A percentile compares a stretch with the other conserved stretches of the same genome.
phyloP scores from a whole-genome alignment of 2,113 vertebrate species.

The Chauna torquata region DNA sequence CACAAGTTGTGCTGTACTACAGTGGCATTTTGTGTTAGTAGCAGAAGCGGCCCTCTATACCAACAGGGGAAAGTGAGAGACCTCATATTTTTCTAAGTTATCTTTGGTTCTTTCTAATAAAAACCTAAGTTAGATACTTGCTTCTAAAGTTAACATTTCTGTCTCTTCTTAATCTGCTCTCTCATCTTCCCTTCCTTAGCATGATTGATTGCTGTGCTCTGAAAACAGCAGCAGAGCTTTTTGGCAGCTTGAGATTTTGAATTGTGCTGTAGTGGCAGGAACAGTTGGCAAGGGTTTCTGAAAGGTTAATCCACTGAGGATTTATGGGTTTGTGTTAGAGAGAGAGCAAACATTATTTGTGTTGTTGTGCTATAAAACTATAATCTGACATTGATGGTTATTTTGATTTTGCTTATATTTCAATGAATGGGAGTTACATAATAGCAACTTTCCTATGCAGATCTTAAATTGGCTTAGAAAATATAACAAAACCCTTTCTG shows the following conservation, averaged over 20 bases:
- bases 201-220: conserved; percentile 62
- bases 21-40: background rate
- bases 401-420: conserved; percentile 64
- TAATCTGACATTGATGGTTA: conserved; percentile 66
- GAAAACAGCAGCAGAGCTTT: conserved; percentile 53
- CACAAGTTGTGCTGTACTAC: background rate
- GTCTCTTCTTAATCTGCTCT: conserved; percentile 46
- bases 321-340: conserved; percentile 55
- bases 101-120: background rate
- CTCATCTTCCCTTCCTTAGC: conserved; percentile 51
- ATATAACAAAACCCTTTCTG: background rate
- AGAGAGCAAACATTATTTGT: conserved; percentile 56
- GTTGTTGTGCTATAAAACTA: conserved; percentile 48
- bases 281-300: conserved; percentile 59
- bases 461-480: background rate
- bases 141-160: conserved; percentile 30
- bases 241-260: conserved; percentile 65
- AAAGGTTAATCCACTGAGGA: conserved; percentile 64
- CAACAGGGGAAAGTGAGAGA: background rate
- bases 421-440: conserved; percentile 38
- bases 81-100: background rate
- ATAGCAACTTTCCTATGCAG: background rate
- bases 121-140: background rate
- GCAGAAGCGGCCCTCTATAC: background rate
- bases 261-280: conserved; percentile 62